These are phyloP conservation scores for Otis tarda DNA, from an alignment of 2,113 vertebrate species.

Conservation along the genomic window DNA sequence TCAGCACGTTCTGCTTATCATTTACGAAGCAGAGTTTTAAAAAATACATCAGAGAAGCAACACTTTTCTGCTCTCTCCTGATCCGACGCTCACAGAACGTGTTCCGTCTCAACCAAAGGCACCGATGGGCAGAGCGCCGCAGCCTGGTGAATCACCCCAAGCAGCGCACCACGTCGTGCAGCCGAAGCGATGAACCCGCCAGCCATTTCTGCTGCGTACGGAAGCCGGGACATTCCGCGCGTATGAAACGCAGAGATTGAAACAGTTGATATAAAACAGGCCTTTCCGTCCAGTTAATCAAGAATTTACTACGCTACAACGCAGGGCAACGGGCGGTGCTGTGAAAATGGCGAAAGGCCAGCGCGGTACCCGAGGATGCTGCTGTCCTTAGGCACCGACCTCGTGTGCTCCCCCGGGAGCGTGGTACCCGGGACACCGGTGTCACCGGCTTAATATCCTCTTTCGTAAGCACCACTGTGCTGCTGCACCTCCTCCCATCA, in stretches of 20 bases:
- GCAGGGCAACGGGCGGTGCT: neutral
- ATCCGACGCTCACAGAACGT: neutral
- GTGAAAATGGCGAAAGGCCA: neutral
- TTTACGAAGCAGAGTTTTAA: neutral
- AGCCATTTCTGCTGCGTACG: neutral
- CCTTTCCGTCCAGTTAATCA: neutral
- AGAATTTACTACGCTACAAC: neutral
- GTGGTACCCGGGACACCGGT: neutral
- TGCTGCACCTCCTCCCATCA: neutral
- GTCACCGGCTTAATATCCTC: neutral
- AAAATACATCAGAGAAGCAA: neutral
- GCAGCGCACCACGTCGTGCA: neutral
- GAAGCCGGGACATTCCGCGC: neutral
- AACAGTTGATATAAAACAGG: neutral
- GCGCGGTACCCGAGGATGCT: accelerated
- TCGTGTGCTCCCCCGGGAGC: neutral
- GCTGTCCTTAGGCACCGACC: neutral
- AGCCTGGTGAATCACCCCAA: neutral
- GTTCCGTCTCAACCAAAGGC: neutral
- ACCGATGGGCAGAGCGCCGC: neutral
- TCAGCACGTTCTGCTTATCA: neutral
- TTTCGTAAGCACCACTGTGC: neutral
- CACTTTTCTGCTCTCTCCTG: neutral
- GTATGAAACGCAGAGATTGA: neutral
- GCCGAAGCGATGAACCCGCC: neutral